Percentiles rank a stretch among this genome's conserved stretches.
phyloP scores from a whole-genome alignment of 1,140 invertebrate species.

The Oryzaephilus surinamensis region DNA sequence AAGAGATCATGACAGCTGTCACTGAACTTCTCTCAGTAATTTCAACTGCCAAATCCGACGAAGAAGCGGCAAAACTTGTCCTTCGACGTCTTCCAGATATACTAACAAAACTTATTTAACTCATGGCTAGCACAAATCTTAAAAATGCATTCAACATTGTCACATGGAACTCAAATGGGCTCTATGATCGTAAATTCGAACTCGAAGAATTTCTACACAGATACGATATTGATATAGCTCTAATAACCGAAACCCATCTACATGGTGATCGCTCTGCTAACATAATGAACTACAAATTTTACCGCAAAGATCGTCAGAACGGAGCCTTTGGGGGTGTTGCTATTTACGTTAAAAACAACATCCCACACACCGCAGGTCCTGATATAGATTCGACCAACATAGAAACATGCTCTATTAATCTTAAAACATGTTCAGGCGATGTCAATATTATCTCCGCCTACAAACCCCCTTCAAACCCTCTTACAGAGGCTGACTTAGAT shows the following conservation, averaged over 20 bases:
- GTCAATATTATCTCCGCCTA: neutral
- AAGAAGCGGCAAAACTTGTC: no score
- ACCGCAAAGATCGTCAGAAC: slow-evolving; percentile 1
- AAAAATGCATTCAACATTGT: no score
- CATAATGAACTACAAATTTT: neutral
- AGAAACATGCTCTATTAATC: neutral
- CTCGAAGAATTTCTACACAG: neutral
- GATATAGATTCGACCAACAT: neutral
- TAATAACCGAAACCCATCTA: neutral
- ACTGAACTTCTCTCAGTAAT: no score
- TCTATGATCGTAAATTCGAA: neutral
- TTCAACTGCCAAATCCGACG: no score
- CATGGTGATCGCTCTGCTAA: neutral
- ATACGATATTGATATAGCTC: neutral
- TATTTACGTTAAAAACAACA: no score
- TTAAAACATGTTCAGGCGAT: neutral
- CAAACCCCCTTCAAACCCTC: neutral
- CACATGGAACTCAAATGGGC: neutral
- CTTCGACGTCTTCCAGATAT: no score
- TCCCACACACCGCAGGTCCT: neutral
- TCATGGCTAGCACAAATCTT: no score
- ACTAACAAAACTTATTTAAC: no score
- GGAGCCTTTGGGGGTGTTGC: neutral
- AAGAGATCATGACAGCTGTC: no score
- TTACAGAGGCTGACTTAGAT: no score